Evolutionary conservation across 2,888 invertebrate genomes (phyloP), one percentile per base, ranked within the genome.

Genomic region (Hartigia nigra): DNA sequence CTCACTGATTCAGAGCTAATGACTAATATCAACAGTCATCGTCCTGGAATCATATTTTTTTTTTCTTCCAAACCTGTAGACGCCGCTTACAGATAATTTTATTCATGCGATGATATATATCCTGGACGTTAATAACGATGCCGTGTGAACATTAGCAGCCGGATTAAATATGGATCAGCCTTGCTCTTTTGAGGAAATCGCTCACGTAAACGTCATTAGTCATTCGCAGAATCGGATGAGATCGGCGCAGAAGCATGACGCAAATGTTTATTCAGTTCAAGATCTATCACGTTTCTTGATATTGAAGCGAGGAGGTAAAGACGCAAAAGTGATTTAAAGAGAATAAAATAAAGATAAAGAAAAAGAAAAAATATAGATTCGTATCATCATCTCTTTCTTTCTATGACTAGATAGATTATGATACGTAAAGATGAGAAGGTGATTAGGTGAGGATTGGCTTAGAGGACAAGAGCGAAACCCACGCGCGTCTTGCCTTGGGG

Each of bases 1-100:
- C 55, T 23, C 55, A 9, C 55, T 9, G 55, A 55, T 23, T 9
- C 55, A 23, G 9, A 55, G 23, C 23, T 23, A 55, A 23, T 55
- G 55, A 55, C 55, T 55, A 55, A 55, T 74, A 39, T 39, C 75
- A 79, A 34, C 70, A 32, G 74, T 70, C 69, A 75, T 78, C 78
- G 69, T 70, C 37, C 35, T 69, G 55, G 69, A 35, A 74, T 36
- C 34, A 5, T 12, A 12, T n/a, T 78, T 75, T 69, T 34, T 76
- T 76, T 35, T 69, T 69, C 23, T n/a, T 76, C 55, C 55, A 55
- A 23, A 55, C 55, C 55, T 23, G 55, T 23, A 55, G 55, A 55
- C 55, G 55, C 55, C 55, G 23, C 23, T 23, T 14, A 55, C 9
- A 55, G 5, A 14, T 55, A 55, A 55, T 55, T 9, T 9, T 23